Evolutionary conservation across 2,888 invertebrate genomes (phyloP).

Genomic region (Fragum sueziense): DNA sequence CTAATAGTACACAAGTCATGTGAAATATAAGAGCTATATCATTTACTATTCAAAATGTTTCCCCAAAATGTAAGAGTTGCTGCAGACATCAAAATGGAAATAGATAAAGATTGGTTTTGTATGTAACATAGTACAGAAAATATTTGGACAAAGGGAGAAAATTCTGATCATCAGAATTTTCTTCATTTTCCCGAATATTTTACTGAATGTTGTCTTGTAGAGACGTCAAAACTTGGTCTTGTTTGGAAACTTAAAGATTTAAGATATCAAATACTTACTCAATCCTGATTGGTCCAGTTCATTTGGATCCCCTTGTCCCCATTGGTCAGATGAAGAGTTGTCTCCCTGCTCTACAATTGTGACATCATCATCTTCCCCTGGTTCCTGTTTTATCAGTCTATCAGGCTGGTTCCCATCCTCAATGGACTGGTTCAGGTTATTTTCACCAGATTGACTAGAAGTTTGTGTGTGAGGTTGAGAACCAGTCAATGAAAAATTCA

Average conservation of each 20-base stretch:
- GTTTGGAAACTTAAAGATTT: too few relatives aligned
- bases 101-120: too few relatives aligned
- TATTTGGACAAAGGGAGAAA: background rate
- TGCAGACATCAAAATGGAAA: too few relatives aligned
- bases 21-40: too few relatives aligned
- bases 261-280: conserved; percentile 7
- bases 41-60: too few relatives aligned
- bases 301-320: conserved; percentile 34
- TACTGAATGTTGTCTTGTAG: too few relatives aligned
- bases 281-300: conserved; percentile 8
- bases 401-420: conserved; percentile 1
- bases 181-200: too few relatives aligned
- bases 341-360: conserved; percentile 30
- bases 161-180: background rate
- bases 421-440: conserved; percentile 22
- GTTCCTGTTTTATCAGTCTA: conserved; percentile 9
- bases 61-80: too few relatives aligned
- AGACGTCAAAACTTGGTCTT: too few relatives aligned
- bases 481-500: background rate
- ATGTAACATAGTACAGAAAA: too few relatives aligned
- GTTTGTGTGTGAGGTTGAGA: conserved; percentile 21
- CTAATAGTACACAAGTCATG: too few relatives aligned
- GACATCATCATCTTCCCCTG: conserved; percentile 25
- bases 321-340: conserved; percentile 40
- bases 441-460: conserved; percentile 25